Percentiles rank a stretch among this genome's conserved stretches.
These are phyloP conservation scores for Aphelocoma coerulescens DNA, from an alignment of 2,113 vertebrate genomes.

Conservation along the genomic window DNA sequence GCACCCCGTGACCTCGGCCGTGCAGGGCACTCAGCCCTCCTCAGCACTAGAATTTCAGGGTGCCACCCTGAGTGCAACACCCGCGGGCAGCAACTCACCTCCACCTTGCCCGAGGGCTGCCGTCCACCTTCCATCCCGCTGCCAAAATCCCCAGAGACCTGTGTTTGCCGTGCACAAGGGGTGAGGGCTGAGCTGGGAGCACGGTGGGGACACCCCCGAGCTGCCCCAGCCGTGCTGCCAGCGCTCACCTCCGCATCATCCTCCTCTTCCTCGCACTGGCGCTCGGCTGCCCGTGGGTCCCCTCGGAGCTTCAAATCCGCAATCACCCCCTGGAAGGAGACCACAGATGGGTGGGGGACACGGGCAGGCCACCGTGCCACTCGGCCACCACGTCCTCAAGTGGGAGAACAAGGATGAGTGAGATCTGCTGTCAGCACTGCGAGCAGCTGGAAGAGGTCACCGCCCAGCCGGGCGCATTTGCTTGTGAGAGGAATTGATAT, in stretches of 20 bases:
- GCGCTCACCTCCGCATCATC: conserved; percentile 84
- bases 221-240: rapidly evolving
- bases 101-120: not conserved
- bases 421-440: rapidly evolving
- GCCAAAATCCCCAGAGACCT: conserved; percentile 87
- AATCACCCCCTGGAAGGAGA: conserved; percentile 80
- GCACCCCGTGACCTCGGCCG: rapidly evolving
- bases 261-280: conserved; percentile 86
- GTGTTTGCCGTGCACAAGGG: rapidly evolving
- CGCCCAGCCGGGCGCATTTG: not conserved
- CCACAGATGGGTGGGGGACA: rapidly evolving
- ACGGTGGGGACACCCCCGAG: rapidly evolving
- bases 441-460: not conserved
- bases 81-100: conserved; percentile 7
- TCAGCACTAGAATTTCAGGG: not conserved
- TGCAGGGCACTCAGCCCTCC: not conserved
- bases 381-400: rapidly evolving
- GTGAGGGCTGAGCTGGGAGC: not conserved
- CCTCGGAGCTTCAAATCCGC: conserved; percentile 81
- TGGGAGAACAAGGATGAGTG: not conserved
- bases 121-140: conserved; percentile 70
- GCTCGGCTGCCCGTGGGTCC: conserved; percentile 79
- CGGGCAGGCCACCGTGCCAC: rapidly evolving
- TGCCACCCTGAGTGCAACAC: rapidly evolving
- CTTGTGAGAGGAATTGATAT: not conserved